Conservation (phyloP, 2,888 invertebrate species). For the Copidosoma aretas region DNA sequence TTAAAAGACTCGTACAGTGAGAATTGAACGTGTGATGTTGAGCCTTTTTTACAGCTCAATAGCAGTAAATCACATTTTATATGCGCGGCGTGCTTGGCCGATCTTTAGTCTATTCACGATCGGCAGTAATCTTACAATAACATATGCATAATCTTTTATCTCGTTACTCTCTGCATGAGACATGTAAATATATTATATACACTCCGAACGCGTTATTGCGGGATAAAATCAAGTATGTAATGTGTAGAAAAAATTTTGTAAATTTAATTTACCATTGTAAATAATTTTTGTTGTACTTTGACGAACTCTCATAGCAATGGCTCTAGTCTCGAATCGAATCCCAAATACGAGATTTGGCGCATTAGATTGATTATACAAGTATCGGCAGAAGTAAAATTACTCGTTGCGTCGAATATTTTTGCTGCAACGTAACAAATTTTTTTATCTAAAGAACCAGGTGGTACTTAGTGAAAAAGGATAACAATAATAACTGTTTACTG, state of each 20-base stretch:
- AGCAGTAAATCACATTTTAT: too few species aligned
- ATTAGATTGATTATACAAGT: background rate
- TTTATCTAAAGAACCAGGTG: background rate
- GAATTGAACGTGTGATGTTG: background rate
- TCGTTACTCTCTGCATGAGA: conserved; percentile 21
- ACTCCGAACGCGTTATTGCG: conserved; percentile 15
- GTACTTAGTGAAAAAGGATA: conserved; percentile 26
- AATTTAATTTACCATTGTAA: conserved; percentile 39
- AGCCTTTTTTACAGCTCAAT: background rate
- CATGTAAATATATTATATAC: conserved; percentile 21
- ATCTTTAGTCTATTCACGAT: conserved; percentile 12
- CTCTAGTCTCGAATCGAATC: conserved; percentile 33
- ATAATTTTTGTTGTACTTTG: conserved; percentile 39
- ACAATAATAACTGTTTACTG: conserved; percentile 26
- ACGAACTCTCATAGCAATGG: conserved; percentile 29
- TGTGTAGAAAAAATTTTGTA: conserved; percentile 28
- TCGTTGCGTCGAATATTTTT: background rate
- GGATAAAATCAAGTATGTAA: conserved; percentile 23
- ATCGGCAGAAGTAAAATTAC: too few species aligned
- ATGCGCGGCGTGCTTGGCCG: conserved; percentile 13
- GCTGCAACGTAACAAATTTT: background rate
- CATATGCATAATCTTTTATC: conserved; percentile 9
- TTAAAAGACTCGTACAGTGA: conserved; percentile 12
- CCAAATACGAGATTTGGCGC: background rate
- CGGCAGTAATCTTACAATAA: conserved; percentile 13